Base-by-base conservation (phyloP, 2,797 vertebrate species). In the Poecilia wingei region DNA sequence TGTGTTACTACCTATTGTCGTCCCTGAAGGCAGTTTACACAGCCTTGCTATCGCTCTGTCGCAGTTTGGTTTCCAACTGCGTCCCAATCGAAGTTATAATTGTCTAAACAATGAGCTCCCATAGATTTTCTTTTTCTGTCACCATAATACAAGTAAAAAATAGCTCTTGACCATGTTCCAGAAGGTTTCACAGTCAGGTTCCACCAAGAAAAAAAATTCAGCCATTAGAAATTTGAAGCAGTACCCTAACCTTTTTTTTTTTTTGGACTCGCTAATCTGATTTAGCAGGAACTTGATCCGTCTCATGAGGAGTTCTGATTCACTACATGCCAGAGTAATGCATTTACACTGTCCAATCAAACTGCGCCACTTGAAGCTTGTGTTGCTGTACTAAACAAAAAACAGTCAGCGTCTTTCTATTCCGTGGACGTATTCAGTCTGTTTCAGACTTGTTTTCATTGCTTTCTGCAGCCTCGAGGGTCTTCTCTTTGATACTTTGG, bases 1-100 rank as follows among this genome's bases (percentile, higher is more conserved):
- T 0, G 36, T 55, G 64, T 13, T 14, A 39, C 74, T 51, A 66
- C 66, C 77, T 74, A 80, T 81, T 84, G 78, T 85, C 9, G 77
- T 71, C 66, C 20, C 16, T 49, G 59, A 77, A 69, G 55, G 36
- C 6, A 25, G 64, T 83, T 80, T 31, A 45, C 18, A 9, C 8
- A 22, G 33, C 22, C 5, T 18, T 22, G 4, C 59, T 59, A 31
- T 69, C 71, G 9, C 59, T 61, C 76, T 79, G 53, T 84, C 68
- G 4, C 61, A 45, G 68, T 78, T 78, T 64, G n/a, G 0, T 74
- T 78, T 28, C 46, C 0, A 9, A 4, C 51, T 31, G 22, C 12
- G 3, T 68, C 75, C 22, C 25, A 64, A 10, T 36, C 13, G 5
- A 66, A 36, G 13, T 41, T 9, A 13, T 25, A 16, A 73, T 59